Evolutionary conservation across 2,888 invertebrate species (phyloP).

Genomic region (Lutraria lutraria): DNA sequence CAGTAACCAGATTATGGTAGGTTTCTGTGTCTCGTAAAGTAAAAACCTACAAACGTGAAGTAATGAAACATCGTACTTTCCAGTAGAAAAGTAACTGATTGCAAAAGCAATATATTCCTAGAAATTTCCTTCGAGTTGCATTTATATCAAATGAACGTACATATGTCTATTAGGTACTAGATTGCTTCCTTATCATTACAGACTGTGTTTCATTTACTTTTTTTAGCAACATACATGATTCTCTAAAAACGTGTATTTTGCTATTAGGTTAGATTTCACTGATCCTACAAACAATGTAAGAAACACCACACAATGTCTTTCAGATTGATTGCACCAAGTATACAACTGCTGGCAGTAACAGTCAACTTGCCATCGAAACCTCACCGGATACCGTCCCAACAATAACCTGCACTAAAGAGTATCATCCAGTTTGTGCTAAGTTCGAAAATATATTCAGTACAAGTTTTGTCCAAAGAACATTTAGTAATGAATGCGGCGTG

Average conservation of each 20-base stretch:
- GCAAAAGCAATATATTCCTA: too few species aligned
- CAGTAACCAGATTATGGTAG: neutral
- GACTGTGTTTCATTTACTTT: neutral
- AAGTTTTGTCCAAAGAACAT: neutral
- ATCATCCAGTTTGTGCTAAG: neutral
- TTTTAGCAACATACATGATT: neutral
- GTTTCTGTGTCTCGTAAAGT: neutral
- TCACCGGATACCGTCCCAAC: neutral
- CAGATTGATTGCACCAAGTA: slow-evolving; percentile 1
- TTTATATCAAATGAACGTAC: too few species aligned
- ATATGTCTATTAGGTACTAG: too few species aligned
- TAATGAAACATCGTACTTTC: neutral
- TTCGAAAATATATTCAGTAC: neutral
- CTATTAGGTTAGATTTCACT: too few species aligned
- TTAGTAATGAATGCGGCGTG: neutral
- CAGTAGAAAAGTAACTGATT: neutral
- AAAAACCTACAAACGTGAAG: neutral
- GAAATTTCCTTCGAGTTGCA: too few species aligned
- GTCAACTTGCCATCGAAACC: neutral
- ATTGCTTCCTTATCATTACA: too few species aligned
- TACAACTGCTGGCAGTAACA: neutral
- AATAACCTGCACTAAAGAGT: neutral
- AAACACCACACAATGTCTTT: neutral
- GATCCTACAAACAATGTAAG: neutral
- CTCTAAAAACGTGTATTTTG: neutral